These are phyloP conservation scores for Corvus moneduloides DNA, from an alignment of 2,113 vertebrate genomes.

Conservation along the genomic window DNA sequence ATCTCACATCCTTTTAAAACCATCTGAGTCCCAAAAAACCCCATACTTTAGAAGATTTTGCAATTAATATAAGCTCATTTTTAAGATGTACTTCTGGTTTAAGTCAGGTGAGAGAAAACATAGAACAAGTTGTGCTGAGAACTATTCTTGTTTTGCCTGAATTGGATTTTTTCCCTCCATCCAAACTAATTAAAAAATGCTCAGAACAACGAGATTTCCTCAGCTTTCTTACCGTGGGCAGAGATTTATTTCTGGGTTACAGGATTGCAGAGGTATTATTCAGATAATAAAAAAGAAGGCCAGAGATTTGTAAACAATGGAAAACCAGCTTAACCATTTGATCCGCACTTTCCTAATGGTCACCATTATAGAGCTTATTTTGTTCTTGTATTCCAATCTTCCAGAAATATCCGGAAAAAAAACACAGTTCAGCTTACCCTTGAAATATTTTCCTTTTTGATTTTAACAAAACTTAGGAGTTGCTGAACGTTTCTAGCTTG, in stretches of 20 bases:
- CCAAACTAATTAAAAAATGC: neutral
- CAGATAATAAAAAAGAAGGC: neutral
- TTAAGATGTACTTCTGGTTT: neutral
- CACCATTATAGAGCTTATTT: neutral
- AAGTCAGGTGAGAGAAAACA: neutral
- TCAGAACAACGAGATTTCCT: slow-evolving; percentile 20
- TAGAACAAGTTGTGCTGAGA: neutral
- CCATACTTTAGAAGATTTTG: neutral
- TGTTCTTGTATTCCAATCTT: neutral
- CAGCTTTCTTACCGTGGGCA: slow-evolving; percentile 14
- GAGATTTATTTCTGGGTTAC: slow-evolving; percentile 17
- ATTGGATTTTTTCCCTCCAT: neutral
- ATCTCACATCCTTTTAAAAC: neutral
- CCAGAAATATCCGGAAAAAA: neutral
- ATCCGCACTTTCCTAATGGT: neutral
- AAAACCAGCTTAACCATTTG: neutral
- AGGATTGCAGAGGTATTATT: neutral
- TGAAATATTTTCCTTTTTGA: neutral
- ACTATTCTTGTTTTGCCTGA: neutral
- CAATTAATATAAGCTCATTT: neutral
- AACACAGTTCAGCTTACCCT: neutral
- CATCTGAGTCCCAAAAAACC: neutral
- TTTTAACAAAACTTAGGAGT: neutral
- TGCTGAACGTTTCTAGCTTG: neutral
- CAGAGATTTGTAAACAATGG: slow-evolving; percentile 11